Evolutionary conservation across 2,888 invertebrate species (phyloP), one percentile per base, ranked within the genome.

Genomic region (Lithophane socia): DNA sequence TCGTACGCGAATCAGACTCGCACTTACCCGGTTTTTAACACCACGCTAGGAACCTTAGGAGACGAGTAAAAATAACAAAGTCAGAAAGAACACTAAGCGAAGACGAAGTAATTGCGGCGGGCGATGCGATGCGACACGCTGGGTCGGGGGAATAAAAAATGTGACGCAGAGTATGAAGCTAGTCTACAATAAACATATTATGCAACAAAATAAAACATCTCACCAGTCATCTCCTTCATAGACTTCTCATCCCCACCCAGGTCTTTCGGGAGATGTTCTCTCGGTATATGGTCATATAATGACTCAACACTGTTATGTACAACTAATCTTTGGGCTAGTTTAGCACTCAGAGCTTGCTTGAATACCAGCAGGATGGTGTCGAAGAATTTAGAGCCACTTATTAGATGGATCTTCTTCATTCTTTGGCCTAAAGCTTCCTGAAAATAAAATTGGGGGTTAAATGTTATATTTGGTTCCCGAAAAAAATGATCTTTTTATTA

Each of bases 341-440:
- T 93, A 0, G 87, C 87, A 42, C 86, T 87, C 0, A 93, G 18
- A 1, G 80, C 88, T 77, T 90, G 88, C 56, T 91, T 93, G 2
- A 87, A 42, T 0, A 92, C 4, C 7, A 79, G 47, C 0, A 92
- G 24, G 0, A 91, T 9, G 0, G 83, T 79, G 1, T 91, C 90
- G 0, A 92, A 84, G 29, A 91, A 75, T 72, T 91, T 92, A 0
- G 92, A 91, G 3, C 88, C 84, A 21, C 88, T 89, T 13, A 93
- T 37, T 0, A 91, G 75, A 61, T 92, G 91, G 0, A 91, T 71
- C 0, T 83, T 85, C 70, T 89, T 90, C 5, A 92, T 73, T 68
- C 92, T 81, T 65, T 88, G 84, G 0, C 90, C 90, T 65, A 90
- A 76, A 2, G 88, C 87, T 77, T 91, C 90, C 93, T 92, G 86